These are phyloP conservation scores for Eospalax fontanierii DNA, from an alignment of 2,797 vertebrate genomes.

Conservation along the genomic window DNA sequence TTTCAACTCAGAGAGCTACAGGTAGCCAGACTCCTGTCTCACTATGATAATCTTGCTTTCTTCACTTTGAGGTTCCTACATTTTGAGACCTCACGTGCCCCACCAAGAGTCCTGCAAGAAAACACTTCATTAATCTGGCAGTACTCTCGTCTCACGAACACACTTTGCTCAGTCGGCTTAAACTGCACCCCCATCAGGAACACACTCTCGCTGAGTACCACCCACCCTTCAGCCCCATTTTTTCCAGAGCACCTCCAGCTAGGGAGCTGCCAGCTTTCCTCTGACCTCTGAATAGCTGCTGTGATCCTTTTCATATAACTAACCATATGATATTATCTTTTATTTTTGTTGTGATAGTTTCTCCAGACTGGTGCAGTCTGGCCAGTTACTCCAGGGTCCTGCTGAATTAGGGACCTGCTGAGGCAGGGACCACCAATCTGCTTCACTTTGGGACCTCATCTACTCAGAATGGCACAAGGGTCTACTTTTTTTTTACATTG, in stretches of 20 bases:
- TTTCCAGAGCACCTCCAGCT: background rate
- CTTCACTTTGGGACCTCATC: background rate
- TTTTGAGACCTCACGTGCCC: background rate
- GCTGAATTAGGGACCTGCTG: background rate
- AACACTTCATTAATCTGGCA: background rate
- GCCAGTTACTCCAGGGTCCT: too few species aligned
- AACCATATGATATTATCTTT: background rate
- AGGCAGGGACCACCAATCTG: background rate
- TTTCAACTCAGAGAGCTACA: background rate
- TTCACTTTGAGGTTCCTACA: background rate
- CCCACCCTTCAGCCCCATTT: background rate
- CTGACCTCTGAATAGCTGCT: background rate
- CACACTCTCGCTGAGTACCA: background rate
- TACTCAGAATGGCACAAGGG: background rate
- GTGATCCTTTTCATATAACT: background rate
- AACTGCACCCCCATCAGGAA: background rate
- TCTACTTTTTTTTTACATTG: constrained; percentile 47
- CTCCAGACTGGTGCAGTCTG: background rate
- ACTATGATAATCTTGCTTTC: background rate
- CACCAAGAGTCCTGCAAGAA: background rate
- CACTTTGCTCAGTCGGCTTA: background rate
- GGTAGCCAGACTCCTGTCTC: background rate
- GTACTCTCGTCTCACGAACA: background rate
- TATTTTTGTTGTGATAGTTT: constrained; percentile 22
- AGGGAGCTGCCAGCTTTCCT: background rate